A percentile compares a stretch with the other conserved stretches of the same genome.
Evolutionary conservation across 2,113 vertebrate genomes (phyloP).

Genomic region (Scortum barcoo): DNA sequence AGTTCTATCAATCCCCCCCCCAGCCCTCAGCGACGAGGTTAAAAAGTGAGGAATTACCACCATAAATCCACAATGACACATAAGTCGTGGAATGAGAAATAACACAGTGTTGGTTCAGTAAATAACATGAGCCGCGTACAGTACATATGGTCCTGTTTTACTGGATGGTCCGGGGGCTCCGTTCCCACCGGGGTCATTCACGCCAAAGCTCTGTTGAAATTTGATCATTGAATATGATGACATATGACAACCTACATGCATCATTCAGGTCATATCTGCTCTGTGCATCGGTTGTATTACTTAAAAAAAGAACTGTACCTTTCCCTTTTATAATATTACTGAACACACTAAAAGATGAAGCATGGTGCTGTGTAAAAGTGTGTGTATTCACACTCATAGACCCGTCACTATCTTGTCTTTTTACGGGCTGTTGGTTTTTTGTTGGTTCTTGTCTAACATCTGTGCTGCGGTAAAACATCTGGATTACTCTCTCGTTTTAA

Average conservation of each 20-base stretch:
- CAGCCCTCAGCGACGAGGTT: slow-evolving; percentile 13
- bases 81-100: slow-evolving; percentile 6
- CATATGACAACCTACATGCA: not conserved
- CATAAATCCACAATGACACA: slow-evolving; percentile 39
- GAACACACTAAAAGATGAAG: not conserved
- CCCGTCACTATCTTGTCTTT: not conserved
- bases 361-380: not conserved
- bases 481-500: not conserved
- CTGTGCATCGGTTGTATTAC: not conserved
- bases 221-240: not conserved
- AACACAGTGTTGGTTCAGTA: slow-evolving; percentile 27
- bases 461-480: not conserved
- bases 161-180: not conserved
- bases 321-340: not conserved
- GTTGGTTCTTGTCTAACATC: slow-evolving; percentile 12
- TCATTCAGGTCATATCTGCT: not conserved
- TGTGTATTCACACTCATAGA: not conserved
- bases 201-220: not conserved
- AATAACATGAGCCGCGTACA: slow-evolving; percentile 11
- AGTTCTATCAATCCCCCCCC: slow-evolving; percentile 27
- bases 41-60: slow-evolving; percentile 30
- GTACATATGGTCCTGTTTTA: slow-evolving; percentile 53
- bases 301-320: not conserved
- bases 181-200: not conserved
- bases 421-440: not conserved